phyloP scores from a whole-genome alignment of 2,113 vertebrate genomes.

The Hiodon alosoides region DNA sequence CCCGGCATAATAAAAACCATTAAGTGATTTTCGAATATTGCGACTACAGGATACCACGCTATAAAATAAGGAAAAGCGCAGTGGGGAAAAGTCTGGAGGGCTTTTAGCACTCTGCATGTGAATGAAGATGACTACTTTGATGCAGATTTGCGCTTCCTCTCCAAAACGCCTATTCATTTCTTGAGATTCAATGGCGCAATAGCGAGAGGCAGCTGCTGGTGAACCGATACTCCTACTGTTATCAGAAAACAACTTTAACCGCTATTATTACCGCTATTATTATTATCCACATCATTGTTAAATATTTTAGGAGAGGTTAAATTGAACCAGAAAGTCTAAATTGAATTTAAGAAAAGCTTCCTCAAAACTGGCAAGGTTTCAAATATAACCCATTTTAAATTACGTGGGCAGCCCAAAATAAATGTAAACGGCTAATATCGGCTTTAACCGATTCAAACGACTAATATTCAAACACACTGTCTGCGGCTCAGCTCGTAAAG shows the following conservation, averaged over 20 bases:
- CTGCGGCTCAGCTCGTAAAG: slow-evolving; percentile 48
- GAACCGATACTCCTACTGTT: too few relatives aligned
- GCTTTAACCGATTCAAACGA: slow-evolving; percentile 39
- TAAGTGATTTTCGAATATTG: slow-evolving; percentile 6
- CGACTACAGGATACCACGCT: slow-evolving; percentile 1
- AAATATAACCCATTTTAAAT: too few relatives aligned
- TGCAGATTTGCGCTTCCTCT: slow-evolving; percentile 16
- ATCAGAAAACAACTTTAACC: background rate
- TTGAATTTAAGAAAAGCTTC: too few relatives aligned
- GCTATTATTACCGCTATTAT: background rate
- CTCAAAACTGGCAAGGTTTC: too few relatives aligned
- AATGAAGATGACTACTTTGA: slow-evolving; percentile 17
- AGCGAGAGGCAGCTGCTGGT: background rate
- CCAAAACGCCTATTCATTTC: background rate
- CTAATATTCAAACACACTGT: slow-evolving; percentile 32
- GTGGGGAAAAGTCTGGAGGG: background rate
- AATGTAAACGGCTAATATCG: background rate
- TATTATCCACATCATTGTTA: background rate
- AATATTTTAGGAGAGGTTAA: too few relatives aligned
- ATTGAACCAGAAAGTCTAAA: too few relatives aligned
- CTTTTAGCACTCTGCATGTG: slow-evolving; percentile 17
- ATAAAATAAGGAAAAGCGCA: slow-evolving; percentile 16
- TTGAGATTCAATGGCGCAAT: background rate
- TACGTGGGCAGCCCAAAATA: too few relatives aligned
- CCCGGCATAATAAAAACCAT: slow-evolving; percentile 11